Conservation (phyloP, 2,888 invertebrate genomes). For the Epirrhoe tristata region DNA sequence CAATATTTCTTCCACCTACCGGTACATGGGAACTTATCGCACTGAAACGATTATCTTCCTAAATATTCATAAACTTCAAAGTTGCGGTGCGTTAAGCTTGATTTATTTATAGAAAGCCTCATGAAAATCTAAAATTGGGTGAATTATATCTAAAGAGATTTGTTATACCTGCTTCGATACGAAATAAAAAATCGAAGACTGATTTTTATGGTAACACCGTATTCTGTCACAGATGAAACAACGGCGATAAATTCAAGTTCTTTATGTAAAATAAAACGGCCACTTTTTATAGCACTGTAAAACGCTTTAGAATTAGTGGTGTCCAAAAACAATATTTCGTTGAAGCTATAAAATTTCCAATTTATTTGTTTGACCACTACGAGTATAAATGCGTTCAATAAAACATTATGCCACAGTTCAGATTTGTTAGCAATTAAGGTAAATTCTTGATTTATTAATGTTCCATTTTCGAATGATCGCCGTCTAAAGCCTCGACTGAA, state of each 20-base stretch:
- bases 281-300: constrained; percentile 68
- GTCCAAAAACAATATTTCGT: constrained; percentile 67
- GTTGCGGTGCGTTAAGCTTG: constrained; percentile 47
- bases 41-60: constrained; percentile 59
- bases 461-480: constrained; percentile 10
- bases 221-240: constrained; percentile 69
- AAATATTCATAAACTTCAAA: constrained; percentile 50
- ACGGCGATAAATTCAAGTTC: constrained; percentile 70
- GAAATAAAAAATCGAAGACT: constrained; percentile 56
- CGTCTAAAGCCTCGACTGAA: constrained; percentile 14
- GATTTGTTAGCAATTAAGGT: constrained; percentile 35
- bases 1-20: constrained; percentile 64
- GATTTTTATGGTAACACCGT: constrained; percentile 64
- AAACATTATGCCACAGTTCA: constrained; percentile 16
- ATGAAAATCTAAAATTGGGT: constrained; percentile 51
- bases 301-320: constrained; percentile 64
- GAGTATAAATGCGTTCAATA: constrained; percentile 42
- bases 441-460: constrained; percentile 17
- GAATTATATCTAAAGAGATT: constrained; percentile 52
- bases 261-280: constrained; percentile 71
- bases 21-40: constrained; percentile 44
- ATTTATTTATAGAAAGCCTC: constrained; percentile 50
- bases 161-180: constrained; percentile 57
- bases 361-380: constrained; percentile 58
- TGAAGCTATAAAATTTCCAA: constrained; percentile 57